Evolutionary conservation across 53 echinoderm and acorn worm genomes (phyloP).

Genomic region (Antedon mediterranea): DNA sequence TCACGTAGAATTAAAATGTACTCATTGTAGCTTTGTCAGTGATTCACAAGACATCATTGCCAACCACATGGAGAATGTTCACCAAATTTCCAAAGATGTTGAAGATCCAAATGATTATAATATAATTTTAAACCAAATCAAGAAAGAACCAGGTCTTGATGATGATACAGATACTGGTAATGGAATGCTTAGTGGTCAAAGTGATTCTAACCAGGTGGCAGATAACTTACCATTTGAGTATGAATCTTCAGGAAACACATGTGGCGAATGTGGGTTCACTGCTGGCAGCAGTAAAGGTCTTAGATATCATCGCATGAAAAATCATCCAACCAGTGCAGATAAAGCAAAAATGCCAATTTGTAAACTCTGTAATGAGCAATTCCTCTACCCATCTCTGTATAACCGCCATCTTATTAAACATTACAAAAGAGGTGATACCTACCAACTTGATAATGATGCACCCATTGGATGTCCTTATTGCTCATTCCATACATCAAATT

Average conservation of each 20-base stretch:
- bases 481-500: background rate
- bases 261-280: slow-evolving; percentile 27
- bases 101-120: background rate
- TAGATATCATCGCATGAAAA: slow-evolving; percentile 28
- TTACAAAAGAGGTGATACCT: background rate
- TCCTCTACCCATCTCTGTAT: background rate
- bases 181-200: background rate
- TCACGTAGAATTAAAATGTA: background rate
- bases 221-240: background rate
- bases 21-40: background rate
- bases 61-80: background rate
- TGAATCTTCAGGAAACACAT: slow-evolving; percentile 10
- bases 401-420: background rate
- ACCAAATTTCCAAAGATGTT: background rate
- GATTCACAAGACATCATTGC: background rate
- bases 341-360: background rate
- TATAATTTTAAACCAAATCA: background rate
- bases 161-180: background rate
- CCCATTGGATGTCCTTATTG: background rate
- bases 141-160: background rate
- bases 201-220: background rate
- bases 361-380: background rate
- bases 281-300: slow-evolving; percentile 20
- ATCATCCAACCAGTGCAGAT: slow-evolving; percentile 2
- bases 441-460: background rate